Percentiles rank a stretch among this genome's conserved stretches.
Conservation (phyloP, 2,797 vertebrate genomes). For the Pseudopleuronectes americanus region DNA sequence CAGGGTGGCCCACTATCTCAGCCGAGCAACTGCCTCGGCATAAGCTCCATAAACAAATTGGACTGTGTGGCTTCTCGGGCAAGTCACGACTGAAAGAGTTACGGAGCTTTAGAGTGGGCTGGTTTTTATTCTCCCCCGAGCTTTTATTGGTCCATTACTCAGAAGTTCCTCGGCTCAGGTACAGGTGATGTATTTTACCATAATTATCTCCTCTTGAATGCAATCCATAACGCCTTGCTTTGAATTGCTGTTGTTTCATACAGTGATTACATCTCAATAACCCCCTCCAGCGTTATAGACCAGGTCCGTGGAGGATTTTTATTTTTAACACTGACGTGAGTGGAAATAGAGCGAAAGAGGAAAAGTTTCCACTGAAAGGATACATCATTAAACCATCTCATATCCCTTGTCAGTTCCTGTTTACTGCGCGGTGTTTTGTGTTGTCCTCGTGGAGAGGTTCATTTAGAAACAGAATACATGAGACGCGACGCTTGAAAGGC, state of each 20-base stretch:
- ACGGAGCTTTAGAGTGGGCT: conserved; percentile 62
- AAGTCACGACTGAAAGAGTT: conserved; percentile 62
- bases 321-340: conserved; percentile 28
- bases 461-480: conserved; percentile 26
- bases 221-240: conserved; percentile 65
- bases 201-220: conserved; percentile 69
- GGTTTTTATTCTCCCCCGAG: conserved; percentile 65
- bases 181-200: conserved; percentile 76
- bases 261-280: conserved; percentile 58
- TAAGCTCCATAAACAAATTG: conserved; percentile 77
- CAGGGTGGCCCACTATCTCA: conserved; percentile 67
- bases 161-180: conserved; percentile 58
- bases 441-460: conserved; percentile 24
- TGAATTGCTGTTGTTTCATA: conserved; percentile 53
- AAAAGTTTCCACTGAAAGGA: conserved; percentile 11
- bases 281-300: conserved; percentile 24
- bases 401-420: conserved; percentile 40
- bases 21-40: conserved; percentile 60
- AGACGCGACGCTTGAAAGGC: conserved; percentile 48
- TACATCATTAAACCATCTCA: background rate
- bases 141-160: conserved; percentile 77
- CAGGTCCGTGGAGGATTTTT: conserved; percentile 21
- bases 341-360: conserved; percentile 37
- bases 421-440: conserved; percentile 18
- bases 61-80: conserved; percentile 45